Base-by-base conservation (phyloP, 2,113 vertebrate genomes). In the Hemibagrus wyckioides region DNA sequence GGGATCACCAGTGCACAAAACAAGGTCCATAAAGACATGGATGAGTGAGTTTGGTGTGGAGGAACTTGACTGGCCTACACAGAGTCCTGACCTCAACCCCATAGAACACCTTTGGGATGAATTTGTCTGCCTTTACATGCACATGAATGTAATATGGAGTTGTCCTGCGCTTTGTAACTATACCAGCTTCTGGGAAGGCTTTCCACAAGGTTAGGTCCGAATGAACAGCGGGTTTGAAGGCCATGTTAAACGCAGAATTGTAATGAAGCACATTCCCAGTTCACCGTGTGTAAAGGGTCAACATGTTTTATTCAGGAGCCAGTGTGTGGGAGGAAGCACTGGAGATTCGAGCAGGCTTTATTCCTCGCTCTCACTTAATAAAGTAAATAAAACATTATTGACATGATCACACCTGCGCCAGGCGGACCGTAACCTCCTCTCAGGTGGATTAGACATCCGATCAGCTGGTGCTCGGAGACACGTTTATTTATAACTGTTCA, bases 231-330 rank as follows among this genome's bases (percentile, higher is more conserved):
- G 76, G 33, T 86, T 88, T 59, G 65, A 88, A 83, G 54, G 14
- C 15, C 63, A 82, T 81, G 84, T 77, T 82, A 48, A 89, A 89
- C 84, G 59, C 54, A 84, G 75, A 75, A 88, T 88, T 83, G 89
- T 82, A 89, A 90, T 89, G 69, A 54, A 44, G 30, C 73, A 7
- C 41, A 80, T 83, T 91, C 80, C 83, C 75, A 50, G 57, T 84
- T 41, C 48, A 50, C 56, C 30, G 23, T 83, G 48, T 77, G 41
- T 83, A 67, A 81, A 63, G 82, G 56, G 61, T 85, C 77, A 48
- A 14, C 56, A 88, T 90, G 89, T 90, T 90, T 91, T 89, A 91
- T 91, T 90, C 89, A 91, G 67, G 33, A 79, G 41, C 33, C 5
- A 76, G 75, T 28, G 71, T 77, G 77, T 54, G 59, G 81, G 69